Conservation (phyloP, 2,888 invertebrate genomes). For the Epicampocera succincta region DNA sequence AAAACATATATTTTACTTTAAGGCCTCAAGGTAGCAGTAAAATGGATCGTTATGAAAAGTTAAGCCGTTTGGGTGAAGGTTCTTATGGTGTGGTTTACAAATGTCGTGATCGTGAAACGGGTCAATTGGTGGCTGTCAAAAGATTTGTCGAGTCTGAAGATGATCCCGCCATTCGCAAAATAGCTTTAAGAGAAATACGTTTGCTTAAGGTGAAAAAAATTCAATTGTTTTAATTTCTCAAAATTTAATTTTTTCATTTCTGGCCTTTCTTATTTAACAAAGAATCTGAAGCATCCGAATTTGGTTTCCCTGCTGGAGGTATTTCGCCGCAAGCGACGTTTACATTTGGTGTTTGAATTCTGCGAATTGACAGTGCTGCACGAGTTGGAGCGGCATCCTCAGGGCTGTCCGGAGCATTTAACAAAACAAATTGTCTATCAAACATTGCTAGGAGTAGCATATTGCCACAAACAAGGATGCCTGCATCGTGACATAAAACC, state of each 20-base stretch:
- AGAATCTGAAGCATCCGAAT: conserved; percentile 99
- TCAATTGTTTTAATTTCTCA: too few species aligned
- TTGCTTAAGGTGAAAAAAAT: conserved; percentile 90
- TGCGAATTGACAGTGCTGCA: conserved; percentile 98
- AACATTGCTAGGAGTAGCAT: conserved; percentile 95
- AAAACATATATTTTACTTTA: conserved; percentile 63
- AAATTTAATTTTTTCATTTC: neutral
- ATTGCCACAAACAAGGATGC: conserved; percentile 97
- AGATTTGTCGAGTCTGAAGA: conserved; percentile 98
- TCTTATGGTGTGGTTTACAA: conserved; percentile 91
- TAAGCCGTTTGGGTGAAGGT: conserved; percentile 95
- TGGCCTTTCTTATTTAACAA: conserved; percentile 66
- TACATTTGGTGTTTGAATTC: conserved; percentile 99
- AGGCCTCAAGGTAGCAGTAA: conserved; percentile 92
- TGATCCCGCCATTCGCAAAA: conserved; percentile 97
- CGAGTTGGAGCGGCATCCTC: conserved; percentile 96
- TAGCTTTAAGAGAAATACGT: conserved; percentile 95
- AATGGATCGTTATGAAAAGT: conserved; percentile 97
- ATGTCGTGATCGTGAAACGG: conserved; percentile 96
- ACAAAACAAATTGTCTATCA: conserved; percentile 97
- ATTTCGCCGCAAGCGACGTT: conserved; percentile 95
- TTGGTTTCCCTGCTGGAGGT: conserved; percentile 98
- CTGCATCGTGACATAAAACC: conserved; percentile 99
- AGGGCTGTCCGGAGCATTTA: conserved; percentile 94
- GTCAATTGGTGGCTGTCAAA: conserved; percentile 97